Evolutionary conservation across 2,113 vertebrate genomes (phyloP).

Genomic region (Tragelaphus strepsiceros): DNA sequence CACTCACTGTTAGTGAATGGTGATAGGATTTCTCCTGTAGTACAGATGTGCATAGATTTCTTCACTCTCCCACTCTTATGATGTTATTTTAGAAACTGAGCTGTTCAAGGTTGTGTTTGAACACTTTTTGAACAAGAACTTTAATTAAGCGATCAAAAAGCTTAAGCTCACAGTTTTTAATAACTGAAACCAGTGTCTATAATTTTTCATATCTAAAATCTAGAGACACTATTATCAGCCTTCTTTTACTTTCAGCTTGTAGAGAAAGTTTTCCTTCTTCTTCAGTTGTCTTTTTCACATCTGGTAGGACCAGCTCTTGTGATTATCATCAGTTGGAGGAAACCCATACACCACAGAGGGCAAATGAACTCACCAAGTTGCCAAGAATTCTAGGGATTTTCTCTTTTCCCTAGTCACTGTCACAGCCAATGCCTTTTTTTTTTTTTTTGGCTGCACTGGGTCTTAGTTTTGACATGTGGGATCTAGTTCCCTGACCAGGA

Average conservation of each 20-base stretch:
- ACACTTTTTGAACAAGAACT: background rate
- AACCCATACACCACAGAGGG: background rate
- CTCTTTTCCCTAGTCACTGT: background rate
- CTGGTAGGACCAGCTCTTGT: background rate
- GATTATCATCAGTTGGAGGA: background rate
- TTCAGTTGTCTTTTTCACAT: background rate
- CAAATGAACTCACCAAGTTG: background rate
- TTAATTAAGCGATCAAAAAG: constrained; percentile 16
- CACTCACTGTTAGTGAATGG: background rate
- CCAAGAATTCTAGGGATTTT: background rate
- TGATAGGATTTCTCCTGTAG: background rate
- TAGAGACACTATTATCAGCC: background rate
- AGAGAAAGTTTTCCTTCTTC: background rate
- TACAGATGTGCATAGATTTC: background rate
- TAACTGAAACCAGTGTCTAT: background rate
- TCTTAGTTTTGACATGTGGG: background rate
- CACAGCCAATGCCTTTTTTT: background rate
- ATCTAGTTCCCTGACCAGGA: background rate
- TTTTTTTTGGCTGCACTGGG: background rate
- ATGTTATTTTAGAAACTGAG: background rate
- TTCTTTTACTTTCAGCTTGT: background rate
- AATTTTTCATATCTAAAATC: constrained; percentile 27
- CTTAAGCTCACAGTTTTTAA: background rate
- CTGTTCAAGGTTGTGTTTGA: background rate
- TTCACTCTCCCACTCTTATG: background rate